Conservation (phyloP, 1,140 invertebrate genomes). For the Microplitis mediator region DNA sequence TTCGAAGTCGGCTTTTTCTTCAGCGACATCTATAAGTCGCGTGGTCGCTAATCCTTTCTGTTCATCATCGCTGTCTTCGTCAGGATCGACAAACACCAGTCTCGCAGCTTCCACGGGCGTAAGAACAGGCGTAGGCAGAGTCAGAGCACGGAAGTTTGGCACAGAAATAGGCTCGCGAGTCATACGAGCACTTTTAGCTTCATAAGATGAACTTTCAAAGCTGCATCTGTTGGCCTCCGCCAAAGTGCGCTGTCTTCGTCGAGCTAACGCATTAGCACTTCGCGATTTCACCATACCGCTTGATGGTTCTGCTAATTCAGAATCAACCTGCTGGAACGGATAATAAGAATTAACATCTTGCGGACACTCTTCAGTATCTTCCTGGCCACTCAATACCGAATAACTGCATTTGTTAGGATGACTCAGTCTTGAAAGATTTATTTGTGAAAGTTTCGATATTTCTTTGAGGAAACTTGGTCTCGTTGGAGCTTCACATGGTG, state of each 20-base stretch:
- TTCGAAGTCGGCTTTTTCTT: conserved; percentile 57
- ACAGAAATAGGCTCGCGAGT: conserved; percentile 77
- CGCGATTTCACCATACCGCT: conserved; percentile 60
- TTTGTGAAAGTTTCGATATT: conserved; percentile 75
- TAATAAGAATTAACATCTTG: conserved; percentile 60
- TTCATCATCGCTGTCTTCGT: conserved; percentile 69
- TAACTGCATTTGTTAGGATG: conserved; percentile 73
- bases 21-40: conserved; percentile 55
- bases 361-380: conserved; percentile 74
- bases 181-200: conserved; percentile 54
- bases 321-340: conserved; percentile 61
- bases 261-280: conserved; percentile 56
- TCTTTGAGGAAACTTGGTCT: conserved; percentile 70
- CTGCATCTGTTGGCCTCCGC: conserved; percentile 31
- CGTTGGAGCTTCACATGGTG: conserved; percentile 46
- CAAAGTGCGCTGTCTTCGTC: conserved; percentile 47
- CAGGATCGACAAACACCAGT: conserved; percentile 74
- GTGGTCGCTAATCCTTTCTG: conserved; percentile 50
- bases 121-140: conserved; percentile 69
- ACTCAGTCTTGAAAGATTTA: conserved; percentile 72
- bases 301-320: conserved; percentile 55
- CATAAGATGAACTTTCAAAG: conserved; percentile 20
- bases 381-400: conserved; percentile 70
- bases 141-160: conserved; percentile 74
- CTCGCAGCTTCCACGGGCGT: conserved; percentile 73